Evolutionary conservation across 2,797 vertebrate species (phyloP).

Genomic region (Avahi laniger): DNA sequence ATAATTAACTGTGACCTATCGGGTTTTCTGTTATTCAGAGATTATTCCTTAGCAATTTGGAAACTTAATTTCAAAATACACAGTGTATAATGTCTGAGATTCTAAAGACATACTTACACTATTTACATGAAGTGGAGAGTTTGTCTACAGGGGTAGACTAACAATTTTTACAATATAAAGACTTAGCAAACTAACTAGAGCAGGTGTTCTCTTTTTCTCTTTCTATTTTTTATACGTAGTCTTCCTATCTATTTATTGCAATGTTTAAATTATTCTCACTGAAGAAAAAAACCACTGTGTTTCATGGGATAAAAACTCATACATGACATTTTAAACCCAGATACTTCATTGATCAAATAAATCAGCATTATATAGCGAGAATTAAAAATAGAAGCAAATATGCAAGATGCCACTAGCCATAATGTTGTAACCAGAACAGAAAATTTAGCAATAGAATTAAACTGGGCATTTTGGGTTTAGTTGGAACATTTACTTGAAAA

Average conservation of each 20-base stretch:
- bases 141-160: neutral
- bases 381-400: neutral
- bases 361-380: neutral
- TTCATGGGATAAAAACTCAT: neutral
- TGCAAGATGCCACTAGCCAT: neutral
- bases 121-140: slow-evolving; percentile 36
- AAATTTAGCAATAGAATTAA: neutral
- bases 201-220: neutral
- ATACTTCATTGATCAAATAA: slow-evolving; percentile 20
- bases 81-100: slow-evolving; percentile 13
- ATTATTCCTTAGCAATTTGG: slow-evolving; percentile 60
- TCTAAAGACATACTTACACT: neutral
- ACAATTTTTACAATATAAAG: slow-evolving; percentile 19
- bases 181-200: neutral
- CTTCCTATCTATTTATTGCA: slow-evolving; percentile 10
- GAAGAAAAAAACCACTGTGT: neutral
- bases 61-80: slow-evolving; percentile 71
- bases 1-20: slow-evolving; percentile 66
- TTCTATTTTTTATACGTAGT: neutral
- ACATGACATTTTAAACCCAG: slow-evolving; percentile 46
- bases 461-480: neutral
- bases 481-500: neutral
- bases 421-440: neutral
- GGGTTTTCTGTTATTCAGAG: slow-evolving; percentile 64
- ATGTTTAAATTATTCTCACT: slow-evolving; percentile 9